Conservation (phyloP, 1,140 invertebrate genomes). For the Diorhabda carinulata region DNA sequence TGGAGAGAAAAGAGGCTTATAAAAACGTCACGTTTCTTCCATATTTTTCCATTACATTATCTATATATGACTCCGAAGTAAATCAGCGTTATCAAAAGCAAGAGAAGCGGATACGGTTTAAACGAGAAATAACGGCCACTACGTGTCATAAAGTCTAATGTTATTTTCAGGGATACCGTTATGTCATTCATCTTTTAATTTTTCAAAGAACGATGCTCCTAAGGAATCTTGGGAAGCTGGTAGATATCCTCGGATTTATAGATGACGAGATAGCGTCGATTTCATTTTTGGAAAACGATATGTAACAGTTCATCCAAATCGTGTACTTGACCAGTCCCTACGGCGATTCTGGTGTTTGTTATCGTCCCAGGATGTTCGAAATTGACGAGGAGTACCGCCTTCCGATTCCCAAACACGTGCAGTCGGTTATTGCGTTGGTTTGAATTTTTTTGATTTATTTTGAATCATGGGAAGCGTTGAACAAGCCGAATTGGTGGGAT, state of each 20-base stretch:
- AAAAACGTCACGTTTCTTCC: constrained; percentile 33
- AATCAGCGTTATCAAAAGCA: constrained; percentile 44
- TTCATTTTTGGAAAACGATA: not conserved
- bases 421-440: too few relatives aligned
- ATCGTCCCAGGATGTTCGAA: not conserved
- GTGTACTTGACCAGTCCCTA: too few relatives aligned
- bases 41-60: constrained; percentile 47
- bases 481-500: too few relatives aligned
- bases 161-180: constrained; percentile 32
- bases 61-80: constrained; percentile 41
- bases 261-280: not conserved
- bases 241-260: not conserved
- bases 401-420: too few relatives aligned
- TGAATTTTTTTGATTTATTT: too few relatives aligned
- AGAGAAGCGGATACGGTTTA: constrained; percentile 31
- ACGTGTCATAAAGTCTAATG: constrained; percentile 43
- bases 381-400: not conserved
- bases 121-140: constrained; percentile 43
- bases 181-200: constrained; percentile 17
- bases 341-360: not conserved
- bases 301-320: not conserved
- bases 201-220: not conserved
- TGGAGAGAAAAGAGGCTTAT: constrained; percentile 6
- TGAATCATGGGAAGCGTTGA: too few relatives aligned
- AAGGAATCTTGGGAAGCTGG: not conserved